Conservation (phyloP, 2,797 vertebrate genomes). For the Mionectes olivaceus region DNA sequence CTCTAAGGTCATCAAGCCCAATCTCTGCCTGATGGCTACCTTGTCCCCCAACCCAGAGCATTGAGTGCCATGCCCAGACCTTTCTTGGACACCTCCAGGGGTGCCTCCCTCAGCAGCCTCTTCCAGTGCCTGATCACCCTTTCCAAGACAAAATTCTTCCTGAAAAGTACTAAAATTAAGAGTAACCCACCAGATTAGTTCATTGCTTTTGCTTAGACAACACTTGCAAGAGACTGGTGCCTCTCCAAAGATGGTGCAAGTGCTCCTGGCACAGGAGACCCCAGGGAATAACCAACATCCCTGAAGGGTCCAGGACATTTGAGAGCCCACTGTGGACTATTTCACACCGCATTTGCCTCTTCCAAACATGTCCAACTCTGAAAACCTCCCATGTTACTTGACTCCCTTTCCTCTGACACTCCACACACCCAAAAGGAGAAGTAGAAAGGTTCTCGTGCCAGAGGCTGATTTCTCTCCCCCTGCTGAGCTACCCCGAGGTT, state of each 20-base stretch:
- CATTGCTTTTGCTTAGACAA: neutral
- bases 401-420: neutral
- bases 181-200: neutral
- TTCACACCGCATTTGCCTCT: neutral
- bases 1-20: neutral
- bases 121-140: neutral
- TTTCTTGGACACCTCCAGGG: neutral
- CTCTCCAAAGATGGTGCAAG: neutral
- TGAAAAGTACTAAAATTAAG: neutral
- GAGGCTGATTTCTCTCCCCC: neutral
- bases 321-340: no score
- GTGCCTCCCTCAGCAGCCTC: no score
- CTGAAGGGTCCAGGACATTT: neutral
- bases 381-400: neutral
- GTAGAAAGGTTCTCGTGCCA: neutral
- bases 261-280: neutral
- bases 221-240: neutral
- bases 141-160: fast-evolving
- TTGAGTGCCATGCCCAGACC: fast-evolving
- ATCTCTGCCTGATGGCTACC: fast-evolving
- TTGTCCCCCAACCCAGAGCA: neutral
- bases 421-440: neutral
- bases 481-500: neutral
- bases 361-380: neutral
- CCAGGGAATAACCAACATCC: fast-evolving